A percentile compares a stretch with the other conserved stretches of the same genome.
These are phyloP conservation scores for Picathartes gymnocephalus DNA, from an alignment of 2,113 vertebrate genomes.

Conservation along the genomic window DNA sequence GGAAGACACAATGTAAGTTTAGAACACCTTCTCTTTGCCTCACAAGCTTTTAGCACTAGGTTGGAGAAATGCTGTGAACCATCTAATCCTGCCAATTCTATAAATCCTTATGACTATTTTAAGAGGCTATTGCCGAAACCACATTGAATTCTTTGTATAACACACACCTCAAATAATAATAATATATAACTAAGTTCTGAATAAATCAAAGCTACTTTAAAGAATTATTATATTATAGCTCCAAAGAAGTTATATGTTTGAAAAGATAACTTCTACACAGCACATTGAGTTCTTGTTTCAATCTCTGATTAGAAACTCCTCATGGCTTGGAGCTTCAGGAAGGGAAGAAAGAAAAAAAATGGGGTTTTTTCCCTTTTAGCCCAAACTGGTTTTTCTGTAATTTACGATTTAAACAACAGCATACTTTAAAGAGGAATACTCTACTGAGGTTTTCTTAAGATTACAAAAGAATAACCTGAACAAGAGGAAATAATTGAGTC, in stretches of 20 bases:
- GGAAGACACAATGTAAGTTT: not conserved
- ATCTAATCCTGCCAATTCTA: not conserved
- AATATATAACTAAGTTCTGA: not conserved
- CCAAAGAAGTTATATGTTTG: not conserved
- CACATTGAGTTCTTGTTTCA: not conserved
- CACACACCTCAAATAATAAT: not conserved
- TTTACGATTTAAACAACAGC: not conserved
- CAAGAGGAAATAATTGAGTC: not conserved
- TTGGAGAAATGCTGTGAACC: rapidly evolving
- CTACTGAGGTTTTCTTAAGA: not conserved
- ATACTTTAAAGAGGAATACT: not conserved
- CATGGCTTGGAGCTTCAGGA: not conserved
- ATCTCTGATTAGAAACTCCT: not conserved
- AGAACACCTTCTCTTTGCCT: not conserved
- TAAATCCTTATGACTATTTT: not conserved
- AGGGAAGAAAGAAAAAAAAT: not conserved
- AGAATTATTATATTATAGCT: not conserved
- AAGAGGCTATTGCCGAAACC: not conserved
- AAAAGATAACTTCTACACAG: not conserved
- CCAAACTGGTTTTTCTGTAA: not conserved
- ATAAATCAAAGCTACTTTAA: not conserved
- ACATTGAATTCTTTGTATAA: not conserved
- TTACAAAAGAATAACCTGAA: not conserved
- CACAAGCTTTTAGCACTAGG: not conserved
- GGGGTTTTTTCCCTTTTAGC: not conserved